These are phyloP conservation scores for Gibbula magus DNA, from an alignment of 2,888 invertebrate genomes.

Conservation along the genomic window DNA sequence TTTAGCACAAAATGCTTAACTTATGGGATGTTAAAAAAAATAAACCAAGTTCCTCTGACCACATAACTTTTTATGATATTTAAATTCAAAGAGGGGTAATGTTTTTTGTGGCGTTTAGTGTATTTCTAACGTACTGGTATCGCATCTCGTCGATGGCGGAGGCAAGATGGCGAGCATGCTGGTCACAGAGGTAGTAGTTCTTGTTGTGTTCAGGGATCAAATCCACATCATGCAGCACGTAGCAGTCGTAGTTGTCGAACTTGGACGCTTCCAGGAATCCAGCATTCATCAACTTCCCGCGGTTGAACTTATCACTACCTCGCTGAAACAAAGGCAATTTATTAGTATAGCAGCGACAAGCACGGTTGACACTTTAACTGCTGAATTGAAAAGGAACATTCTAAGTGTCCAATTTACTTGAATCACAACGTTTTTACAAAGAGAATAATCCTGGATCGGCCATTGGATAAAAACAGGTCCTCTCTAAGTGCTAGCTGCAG, in stretches of 20 bases:
- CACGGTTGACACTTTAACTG: no score
- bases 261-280: slow-evolving; percentile 69
- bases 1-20: no score
- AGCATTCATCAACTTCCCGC: slow-evolving; percentile 70
- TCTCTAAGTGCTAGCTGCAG: no score
- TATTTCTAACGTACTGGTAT: slow-evolving; percentile 73
- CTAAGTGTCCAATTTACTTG: neutral
- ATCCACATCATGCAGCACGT: slow-evolving; percentile 75
- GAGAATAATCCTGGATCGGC: neutral
- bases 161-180: slow-evolving; percentile 74
- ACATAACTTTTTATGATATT: no score
- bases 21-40: no score
- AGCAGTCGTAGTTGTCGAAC: slow-evolving; percentile 64
- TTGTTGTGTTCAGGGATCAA: slow-evolving; percentile 76
- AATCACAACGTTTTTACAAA: neutral
- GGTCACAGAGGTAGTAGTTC: slow-evolving; percentile 75
- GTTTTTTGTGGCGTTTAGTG: no score
- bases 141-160: slow-evolving; percentile 76
- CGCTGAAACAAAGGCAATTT: slow-evolving; percentile 46
- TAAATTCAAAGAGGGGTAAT: no score
- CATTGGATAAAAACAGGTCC: no score
- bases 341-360: no score
- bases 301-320: slow-evolving; percentile 66
- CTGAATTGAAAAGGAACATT: no score
- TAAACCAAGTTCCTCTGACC: no score